phyloP scores from a whole-genome alignment of 2,113 vertebrate species.

The Hippocampus zosterae region DNA sequence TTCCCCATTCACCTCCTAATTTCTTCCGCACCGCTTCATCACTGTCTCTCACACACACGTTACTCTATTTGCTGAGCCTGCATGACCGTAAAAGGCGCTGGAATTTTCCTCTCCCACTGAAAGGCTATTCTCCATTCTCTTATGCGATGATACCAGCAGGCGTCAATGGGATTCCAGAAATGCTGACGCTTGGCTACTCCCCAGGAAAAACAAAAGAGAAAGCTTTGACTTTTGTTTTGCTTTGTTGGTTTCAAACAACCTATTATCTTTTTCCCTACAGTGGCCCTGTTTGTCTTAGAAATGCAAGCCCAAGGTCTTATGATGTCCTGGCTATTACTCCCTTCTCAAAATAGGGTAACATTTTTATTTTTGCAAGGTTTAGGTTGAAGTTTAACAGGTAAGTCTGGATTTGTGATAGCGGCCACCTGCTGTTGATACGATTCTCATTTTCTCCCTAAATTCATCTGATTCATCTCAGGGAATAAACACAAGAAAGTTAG shows the following conservation, averaged over 20 bases:
- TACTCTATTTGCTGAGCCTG: slow-evolving; percentile 63
- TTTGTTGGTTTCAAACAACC: slow-evolving; percentile 3
- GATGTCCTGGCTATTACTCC: slow-evolving; percentile 1
- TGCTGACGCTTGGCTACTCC: slow-evolving; percentile 40
- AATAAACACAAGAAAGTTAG: neutral
- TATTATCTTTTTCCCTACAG: slow-evolving; percentile 20
- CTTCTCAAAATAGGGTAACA: neutral
- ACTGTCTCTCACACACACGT: slow-evolving; percentile 32
- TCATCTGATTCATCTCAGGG: neutral
- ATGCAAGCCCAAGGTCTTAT: slow-evolving; percentile 14
- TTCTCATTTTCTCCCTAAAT: neutral
- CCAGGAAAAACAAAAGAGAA: slow-evolving; percentile 6
- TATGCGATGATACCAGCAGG: slow-evolving; percentile 36
- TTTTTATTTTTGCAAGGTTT: neutral
- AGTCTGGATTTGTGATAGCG: neutral
- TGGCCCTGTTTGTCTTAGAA: slow-evolving; percentile 12
- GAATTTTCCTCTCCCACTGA: slow-evolving; percentile 13
- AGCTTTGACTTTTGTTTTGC: neutral
- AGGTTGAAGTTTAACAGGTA: neutral
- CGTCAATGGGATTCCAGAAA: slow-evolving; percentile 39
- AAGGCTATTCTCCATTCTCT: slow-evolving; percentile 35
- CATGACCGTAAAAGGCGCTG: slow-evolving; percentile 52
- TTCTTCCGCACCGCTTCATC: slow-evolving; percentile 26
- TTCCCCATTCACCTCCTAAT: slow-evolving; percentile 52
- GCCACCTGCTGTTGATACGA: neutral